phyloP scores from a whole-genome alignment of 2,797 vertebrate species.

The Vespertilio murinus region DNA sequence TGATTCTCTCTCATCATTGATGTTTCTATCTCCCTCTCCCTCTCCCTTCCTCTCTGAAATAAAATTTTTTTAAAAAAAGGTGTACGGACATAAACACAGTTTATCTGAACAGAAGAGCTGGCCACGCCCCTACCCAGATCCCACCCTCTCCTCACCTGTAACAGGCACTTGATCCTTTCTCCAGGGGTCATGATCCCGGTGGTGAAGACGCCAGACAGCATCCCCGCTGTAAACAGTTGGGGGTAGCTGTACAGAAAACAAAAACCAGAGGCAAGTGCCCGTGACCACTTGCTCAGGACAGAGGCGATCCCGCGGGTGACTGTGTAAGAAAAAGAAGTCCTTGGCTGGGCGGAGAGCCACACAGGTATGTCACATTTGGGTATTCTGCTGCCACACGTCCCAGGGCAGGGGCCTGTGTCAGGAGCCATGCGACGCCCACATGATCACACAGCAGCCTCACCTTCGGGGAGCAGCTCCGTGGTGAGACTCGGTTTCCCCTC shows the following conservation, averaged over 20 bases:
- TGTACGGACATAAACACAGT: slow-evolving; percentile 24
- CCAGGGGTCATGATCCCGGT: slow-evolving; percentile 98
- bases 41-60: no score
- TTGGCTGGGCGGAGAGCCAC: background rate
- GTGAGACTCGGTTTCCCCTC: background rate
- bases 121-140: background rate
- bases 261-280: slow-evolving; percentile 18
- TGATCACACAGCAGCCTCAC: background rate
- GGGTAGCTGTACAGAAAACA: slow-evolving; percentile 90
- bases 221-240: slow-evolving; percentile 96
- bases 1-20: no score
- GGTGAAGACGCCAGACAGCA: slow-evolving; percentile 97
- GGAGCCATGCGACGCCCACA: background rate
- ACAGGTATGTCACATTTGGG: no score
- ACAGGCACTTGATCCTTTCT: slow-evolving; percentile 97
- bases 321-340: background rate
- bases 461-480: background rate
- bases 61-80: background rate
- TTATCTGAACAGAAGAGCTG: background rate
- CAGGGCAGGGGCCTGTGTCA: background rate
- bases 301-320: background rate
- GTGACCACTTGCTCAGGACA: background rate
- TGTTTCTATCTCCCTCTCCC: no score
- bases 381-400: background rate
- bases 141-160: slow-evolving; percentile 93